Conservation (phyloP, 2,113 vertebrate genomes). For the Oncorhynchus mykiss region DNA sequence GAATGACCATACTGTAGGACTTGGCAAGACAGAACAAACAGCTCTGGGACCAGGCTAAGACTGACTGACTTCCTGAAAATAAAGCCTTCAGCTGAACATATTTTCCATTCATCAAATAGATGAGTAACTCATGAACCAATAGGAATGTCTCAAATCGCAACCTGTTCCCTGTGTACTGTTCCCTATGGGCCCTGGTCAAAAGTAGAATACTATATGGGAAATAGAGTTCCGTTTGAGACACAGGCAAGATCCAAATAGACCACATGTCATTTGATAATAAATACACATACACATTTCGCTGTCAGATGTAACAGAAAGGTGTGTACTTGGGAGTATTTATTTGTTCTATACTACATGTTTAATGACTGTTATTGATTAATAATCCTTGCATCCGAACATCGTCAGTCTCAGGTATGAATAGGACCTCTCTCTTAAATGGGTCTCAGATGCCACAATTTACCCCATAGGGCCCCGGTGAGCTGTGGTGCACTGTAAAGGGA, state of each 20-base stretch:
- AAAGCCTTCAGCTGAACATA: constrained; percentile 46
- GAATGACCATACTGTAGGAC: no score
- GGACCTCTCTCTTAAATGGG: constrained; percentile 23
- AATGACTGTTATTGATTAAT: constrained; percentile 80
- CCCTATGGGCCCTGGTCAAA: no score
- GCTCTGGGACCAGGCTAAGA: neutral
- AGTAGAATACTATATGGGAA: no score
- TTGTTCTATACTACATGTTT: constrained; percentile 59
- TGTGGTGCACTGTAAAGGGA: no score
- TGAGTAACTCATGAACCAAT: constrained; percentile 22
- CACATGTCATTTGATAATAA: no score
- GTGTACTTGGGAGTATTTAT: constrained; percentile 52
- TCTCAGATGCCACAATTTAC: no score
- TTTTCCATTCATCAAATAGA: constrained; percentile 31
- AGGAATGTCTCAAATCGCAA: neutral
- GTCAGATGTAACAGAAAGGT: constrained; percentile 54
- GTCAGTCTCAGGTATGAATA: constrained; percentile 74
- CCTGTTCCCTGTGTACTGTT: no score
- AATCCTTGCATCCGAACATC: constrained; percentile 58
- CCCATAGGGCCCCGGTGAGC: no score
- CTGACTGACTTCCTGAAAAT: constrained; percentile 20
- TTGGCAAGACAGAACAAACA: no score
- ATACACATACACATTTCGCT: constrained; percentile 42
- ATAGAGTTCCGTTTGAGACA: no score
- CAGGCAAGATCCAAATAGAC: constrained; percentile 50